These are phyloP conservation scores for Centropristis striata DNA, from an alignment of 2,113 vertebrate species.

Conservation along the genomic window DNA sequence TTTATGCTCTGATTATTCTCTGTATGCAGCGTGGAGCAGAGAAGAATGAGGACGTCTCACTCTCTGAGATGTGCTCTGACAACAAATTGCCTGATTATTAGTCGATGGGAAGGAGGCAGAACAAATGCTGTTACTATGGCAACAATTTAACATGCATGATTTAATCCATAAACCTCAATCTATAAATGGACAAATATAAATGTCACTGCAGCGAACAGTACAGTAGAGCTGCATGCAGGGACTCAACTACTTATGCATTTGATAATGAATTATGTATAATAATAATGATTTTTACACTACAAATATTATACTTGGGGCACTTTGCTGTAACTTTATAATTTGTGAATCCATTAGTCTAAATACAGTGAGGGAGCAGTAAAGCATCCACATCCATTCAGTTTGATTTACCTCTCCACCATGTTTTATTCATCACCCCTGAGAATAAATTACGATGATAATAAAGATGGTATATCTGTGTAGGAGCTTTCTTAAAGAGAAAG, in stretches of 20 bases:
- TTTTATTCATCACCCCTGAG: conserved; percentile 58
- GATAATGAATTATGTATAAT: conserved; percentile 10
- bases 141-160: conserved; percentile 4
- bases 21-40: not conserved
- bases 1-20: not conserved
- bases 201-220: not conserved
- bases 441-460: conserved; percentile 38
- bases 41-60: not conserved
- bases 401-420: conserved; percentile 10
- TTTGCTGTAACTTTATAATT: conserved; percentile 11
- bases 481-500: conserved; percentile 3
- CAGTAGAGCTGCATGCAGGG: not conserved
- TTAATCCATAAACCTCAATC: conserved; percentile 11
- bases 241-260: not conserved
- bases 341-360: conserved; percentile 44
- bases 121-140: conserved; percentile 26
- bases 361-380: conserved; percentile 14
- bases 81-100: not conserved
- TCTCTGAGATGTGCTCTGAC: not conserved
- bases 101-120: not conserved
- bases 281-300: conserved; percentile 15
- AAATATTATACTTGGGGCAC: conserved; percentile 7
- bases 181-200: conserved; percentile 26
- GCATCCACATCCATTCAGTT: not conserved
- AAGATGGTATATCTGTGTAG: conserved; percentile 2